Evolutionary conservation across 2,113 vertebrate genomes (phyloP).

Genomic region (Taxidea taxus): DNA sequence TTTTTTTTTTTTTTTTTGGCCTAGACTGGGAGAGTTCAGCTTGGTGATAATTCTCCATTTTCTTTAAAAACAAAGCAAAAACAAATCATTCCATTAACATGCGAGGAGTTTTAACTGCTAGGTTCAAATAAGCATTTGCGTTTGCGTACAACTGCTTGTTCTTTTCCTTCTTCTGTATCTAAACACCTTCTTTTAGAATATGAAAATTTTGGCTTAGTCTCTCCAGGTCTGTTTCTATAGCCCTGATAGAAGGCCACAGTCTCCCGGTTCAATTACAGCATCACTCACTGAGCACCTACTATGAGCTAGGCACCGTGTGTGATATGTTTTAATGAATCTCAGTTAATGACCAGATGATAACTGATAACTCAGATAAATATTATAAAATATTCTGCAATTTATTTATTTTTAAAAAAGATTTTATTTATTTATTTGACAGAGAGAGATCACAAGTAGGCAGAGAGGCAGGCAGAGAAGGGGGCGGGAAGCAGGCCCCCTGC

Average conservation of each 20-base stretch:
- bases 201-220: not conserved
- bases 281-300: not conserved
- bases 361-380: not conserved
- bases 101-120: not conserved
- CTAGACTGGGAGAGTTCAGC: not conserved
- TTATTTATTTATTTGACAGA: no score
- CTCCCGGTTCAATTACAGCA: not conserved
- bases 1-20: not conserved
- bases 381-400: not conserved
- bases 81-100: not conserved
- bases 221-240: not conserved
- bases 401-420: no score
- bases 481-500: no score
- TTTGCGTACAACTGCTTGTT: not conserved
- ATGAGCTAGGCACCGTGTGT: not conserved
- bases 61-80: not conserved
- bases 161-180: not conserved
- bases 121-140: not conserved
- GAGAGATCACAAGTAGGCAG: no score
- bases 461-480: no score
- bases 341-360: not conserved
- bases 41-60: not conserved
- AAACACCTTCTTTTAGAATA: not conserved
- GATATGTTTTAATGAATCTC: not conserved
- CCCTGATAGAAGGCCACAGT: not conserved